phyloP scores from a whole-genome alignment of 2,113 vertebrate genomes.

The Anolis sagrei region DNA sequence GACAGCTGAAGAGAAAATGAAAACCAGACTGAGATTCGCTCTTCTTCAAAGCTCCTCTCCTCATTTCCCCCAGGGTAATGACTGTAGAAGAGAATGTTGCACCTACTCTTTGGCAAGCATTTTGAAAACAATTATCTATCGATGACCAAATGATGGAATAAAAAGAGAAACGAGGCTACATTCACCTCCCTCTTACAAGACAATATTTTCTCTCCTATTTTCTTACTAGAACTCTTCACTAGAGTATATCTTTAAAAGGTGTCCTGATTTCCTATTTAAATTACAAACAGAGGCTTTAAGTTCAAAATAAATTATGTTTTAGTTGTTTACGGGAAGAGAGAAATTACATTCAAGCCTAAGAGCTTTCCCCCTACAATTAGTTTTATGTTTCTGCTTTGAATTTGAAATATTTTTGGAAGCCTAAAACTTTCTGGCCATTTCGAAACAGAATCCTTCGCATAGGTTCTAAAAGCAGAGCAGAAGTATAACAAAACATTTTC shows the following conservation, averaged over 20 bases:
- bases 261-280: slow-evolving; percentile 41
- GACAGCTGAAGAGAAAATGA: slow-evolving; percentile 88
- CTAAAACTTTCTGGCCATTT: slow-evolving; percentile 29
- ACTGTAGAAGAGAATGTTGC: slow-evolving; percentile 60
- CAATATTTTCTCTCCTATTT: slow-evolving; percentile 50
- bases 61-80: slow-evolving; percentile 64
- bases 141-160: slow-evolving; percentile 68
- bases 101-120: slow-evolving; percentile 65
- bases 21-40: slow-evolving; percentile 84
- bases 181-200: slow-evolving; percentile 61
- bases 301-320: slow-evolving; percentile 44
- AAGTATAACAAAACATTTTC: neutral
- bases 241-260: slow-evolving; percentile 21
- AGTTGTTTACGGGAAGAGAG: slow-evolving; percentile 38
- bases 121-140: slow-evolving; percentile 62
- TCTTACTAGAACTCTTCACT: slow-evolving; percentile 45
- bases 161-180: slow-evolving; percentile 54
- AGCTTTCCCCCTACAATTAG: slow-evolving; percentile 42
- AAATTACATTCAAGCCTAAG: slow-evolving; percentile 32
- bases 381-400: slow-evolving; percentile 32
- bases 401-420: slow-evolving; percentile 13
- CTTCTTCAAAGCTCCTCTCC: slow-evolving; percentile 80
- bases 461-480: slow-evolving; percentile 13
- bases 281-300: slow-evolving; percentile 25
- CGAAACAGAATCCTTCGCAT: slow-evolving; percentile 13